A percentile compares a stretch with the other conserved stretches of the same genome.
These are phyloP conservation scores for Peromyscus leucopus DNA, from an alignment of 2,113 vertebrate genomes.

Conservation along the genomic window DNA sequence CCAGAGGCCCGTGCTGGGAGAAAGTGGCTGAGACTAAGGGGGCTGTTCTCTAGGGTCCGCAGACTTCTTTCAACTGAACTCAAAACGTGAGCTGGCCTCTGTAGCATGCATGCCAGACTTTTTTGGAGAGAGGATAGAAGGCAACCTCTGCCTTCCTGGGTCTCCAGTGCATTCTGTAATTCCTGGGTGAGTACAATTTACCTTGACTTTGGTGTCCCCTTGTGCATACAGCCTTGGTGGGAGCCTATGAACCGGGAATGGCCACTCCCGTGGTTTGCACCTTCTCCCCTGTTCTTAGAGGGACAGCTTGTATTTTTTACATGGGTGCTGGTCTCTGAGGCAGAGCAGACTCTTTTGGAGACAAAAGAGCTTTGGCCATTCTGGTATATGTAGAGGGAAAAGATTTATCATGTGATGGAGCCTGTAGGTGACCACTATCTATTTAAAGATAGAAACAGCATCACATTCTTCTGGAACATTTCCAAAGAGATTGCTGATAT, in stretches of 20 bases:
- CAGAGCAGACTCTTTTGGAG: not conserved
- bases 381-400: too few relatives aligned
- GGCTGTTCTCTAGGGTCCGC: not conserved
- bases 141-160: not conserved
- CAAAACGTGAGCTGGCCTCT: not conserved
- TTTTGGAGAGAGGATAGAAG: not conserved
- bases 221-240: not conserved
- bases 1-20: not conserved
- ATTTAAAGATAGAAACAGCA: too few relatives aligned
- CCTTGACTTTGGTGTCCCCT: not conserved
- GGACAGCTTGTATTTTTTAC: not conserved
- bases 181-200: not conserved
- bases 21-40: not conserved
- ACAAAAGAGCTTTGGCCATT: not conserved
- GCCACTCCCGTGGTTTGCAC: not conserved
- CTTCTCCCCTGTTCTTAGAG: not conserved
- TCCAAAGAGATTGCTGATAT: not conserved
- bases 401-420: too few relatives aligned
- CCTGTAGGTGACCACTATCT: too few relatives aligned
- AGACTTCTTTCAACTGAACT: not conserved
- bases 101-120: not conserved
- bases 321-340: not conserved
- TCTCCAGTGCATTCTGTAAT: not conserved
- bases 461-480: too few relatives aligned
- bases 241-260: not conserved